Evolutionary conservation across 2,113 vertebrate genomes (phyloP).

Genomic region (Coracopsis vasa): DNA sequence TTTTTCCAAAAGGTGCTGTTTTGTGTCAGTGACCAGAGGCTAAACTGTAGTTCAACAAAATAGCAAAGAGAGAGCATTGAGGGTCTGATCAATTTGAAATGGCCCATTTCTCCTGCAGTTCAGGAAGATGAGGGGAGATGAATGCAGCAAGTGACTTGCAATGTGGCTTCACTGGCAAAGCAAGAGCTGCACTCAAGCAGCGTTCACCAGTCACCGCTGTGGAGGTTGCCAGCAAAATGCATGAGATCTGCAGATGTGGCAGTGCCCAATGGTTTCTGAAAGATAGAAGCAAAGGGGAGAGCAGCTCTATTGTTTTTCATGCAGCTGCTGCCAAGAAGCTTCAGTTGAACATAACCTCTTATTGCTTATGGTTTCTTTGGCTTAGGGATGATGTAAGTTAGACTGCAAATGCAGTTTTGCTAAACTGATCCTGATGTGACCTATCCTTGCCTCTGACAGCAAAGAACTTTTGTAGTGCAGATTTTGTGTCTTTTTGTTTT

Average conservation of each 20-base stretch:
- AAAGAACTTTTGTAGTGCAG: neutral
- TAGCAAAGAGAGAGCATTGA: neutral
- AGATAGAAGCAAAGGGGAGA: neutral
- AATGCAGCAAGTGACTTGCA: neutral
- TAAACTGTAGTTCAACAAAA: neutral
- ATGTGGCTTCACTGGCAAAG: neutral
- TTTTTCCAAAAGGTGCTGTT: neutral
- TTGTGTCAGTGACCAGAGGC: neutral
- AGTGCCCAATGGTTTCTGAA: neutral
- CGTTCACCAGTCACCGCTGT: neutral
- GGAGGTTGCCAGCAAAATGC: neutral
- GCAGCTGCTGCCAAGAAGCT: neutral
- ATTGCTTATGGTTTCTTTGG: neutral
- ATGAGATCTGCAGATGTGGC: neutral
- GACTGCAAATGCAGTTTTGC: neutral
- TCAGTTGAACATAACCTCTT: neutral
- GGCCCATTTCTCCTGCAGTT: neutral
- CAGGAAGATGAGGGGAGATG: neutral
- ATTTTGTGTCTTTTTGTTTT: neutral
- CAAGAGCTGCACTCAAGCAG: rapidly evolving
- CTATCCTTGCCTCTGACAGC: neutral
- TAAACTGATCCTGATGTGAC: neutral
- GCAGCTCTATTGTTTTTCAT: neutral
- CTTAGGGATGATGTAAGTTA: neutral
- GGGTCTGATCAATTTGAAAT: neutral